Evolutionary conservation across 1,140 invertebrate species (phyloP), one percentile per base, ranked within the genome.

Genomic region (Diabrotica virgifera): DNA sequence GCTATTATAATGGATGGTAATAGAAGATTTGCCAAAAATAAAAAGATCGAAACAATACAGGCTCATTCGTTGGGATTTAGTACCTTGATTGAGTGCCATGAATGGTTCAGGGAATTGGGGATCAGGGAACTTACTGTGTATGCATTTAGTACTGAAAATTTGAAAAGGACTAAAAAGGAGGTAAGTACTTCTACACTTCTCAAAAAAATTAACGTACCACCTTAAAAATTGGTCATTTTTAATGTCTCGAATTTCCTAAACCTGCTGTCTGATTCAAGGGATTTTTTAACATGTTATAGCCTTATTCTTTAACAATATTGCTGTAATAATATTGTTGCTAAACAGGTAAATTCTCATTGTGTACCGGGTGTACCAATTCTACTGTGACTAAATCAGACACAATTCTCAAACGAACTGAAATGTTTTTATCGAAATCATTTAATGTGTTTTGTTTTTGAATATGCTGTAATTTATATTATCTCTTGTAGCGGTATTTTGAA

Each of bases 1-100:
- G 96, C 95, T 1, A 90, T 99, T 77, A 98, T 99, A 62, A 98
- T 99, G 96, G 98, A 99, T 83, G 98, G 98, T 14, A 99, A 99
- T 82, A 85, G 98, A 64, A 83, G 98, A 70, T 99, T 89, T 84
- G 98, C 98, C 0, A 87, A 84, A 64, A 94, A 94, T 77, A 85
- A 87, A 50, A 85, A 90, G 12, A 83, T 96, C 0, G 81, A 87
- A 38, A 91, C 88, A 76, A 80, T 86, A 36, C 85, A 92, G 70
- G 98, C 98, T 0, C 98, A 99, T 82, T 80, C 84, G 0, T 88
- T 88, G 82, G 98, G 98, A 40, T 99, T 99, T 82, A 88, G 97
- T 63, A 98, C 96, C 81, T 81, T 99, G 54, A 85, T 95, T 0
- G 92, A 98, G 84, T 94, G 92, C 11, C 81, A 99, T 46, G 89